Percentiles rank a stretch among this genome's conserved stretches.
Conservation (phyloP, 35 echinoderm and acorn worm species). For the Ptychodera flava region DNA sequence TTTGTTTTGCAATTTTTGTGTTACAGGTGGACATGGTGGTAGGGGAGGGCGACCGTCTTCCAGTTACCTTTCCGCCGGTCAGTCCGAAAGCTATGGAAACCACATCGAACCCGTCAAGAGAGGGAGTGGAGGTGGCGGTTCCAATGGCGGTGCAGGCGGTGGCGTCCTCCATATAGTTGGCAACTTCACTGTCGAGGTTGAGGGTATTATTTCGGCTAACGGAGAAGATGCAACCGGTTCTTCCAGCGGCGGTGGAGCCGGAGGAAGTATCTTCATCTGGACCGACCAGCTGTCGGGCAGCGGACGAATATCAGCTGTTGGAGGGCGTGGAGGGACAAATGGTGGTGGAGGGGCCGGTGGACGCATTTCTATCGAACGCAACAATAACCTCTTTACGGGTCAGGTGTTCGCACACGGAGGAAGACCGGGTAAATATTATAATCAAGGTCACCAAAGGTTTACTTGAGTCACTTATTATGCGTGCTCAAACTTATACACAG, state of each 20-base stretch:
- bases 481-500: not conserved
- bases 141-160: constrained; percentile 38
- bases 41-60: constrained; percentile 35
- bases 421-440: constrained; percentile 33
- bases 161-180: constrained; percentile 33
- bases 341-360: constrained; percentile 43
- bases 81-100: constrained; percentile 36
- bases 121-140: constrained; percentile 58
- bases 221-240: constrained; percentile 31
- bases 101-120: constrained; percentile 4
- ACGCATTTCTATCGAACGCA: constrained; percentile 19
- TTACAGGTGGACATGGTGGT: constrained; percentile 55
- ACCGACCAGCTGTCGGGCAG: constrained; percentile 12
- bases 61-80: constrained; percentile 7
- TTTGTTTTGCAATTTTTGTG: too few species aligned
- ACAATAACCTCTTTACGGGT: constrained; percentile 24
- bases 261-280: constrained; percentile 41
- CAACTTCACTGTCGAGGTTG: constrained; percentile 9
- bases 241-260: constrained; percentile 46
- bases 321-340: constrained; percentile 27
- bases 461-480: constrained; percentile 9
- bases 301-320: constrained; percentile 39
- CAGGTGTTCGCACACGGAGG: constrained; percentile 41
- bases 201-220: constrained; percentile 47
- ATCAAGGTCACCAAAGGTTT: too few species aligned